Evolutionary conservation across 2,797 vertebrate species (phyloP), one percentile per base, ranked within the genome.

Genomic region (Myotis daubentonii): DNA sequence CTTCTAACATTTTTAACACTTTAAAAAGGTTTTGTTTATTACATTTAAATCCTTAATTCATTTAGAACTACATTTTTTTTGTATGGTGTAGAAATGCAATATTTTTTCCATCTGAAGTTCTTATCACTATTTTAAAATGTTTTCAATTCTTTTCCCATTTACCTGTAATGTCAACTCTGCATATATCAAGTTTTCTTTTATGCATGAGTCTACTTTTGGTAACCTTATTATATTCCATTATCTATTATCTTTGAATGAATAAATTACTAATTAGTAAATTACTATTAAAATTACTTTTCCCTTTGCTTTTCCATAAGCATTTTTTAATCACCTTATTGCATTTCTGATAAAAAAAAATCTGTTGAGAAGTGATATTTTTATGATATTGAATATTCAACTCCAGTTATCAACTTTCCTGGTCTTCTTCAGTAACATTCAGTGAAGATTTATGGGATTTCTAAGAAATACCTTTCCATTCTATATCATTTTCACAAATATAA

Each of bases 311-410:
- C 22, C 13, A 36, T 41, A 74, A 79, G 47, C 4, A 92, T 55
- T 89, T 82, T 57, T 55, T 41, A 91, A 53, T 60, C 38, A 30
- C 19, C 2, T 68, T 90, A 44, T 72, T 4, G 65, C 55, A 80
- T 75, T 93, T 75, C 41, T 76, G 23, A 25, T 44, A n/a, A 89
- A 47, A 51, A 80, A 80, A 79, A 44, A 33, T 36, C 23, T 55
- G 17, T 57, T 79, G 30, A 70, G 30, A 85, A 85, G 15, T 87
- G 33, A 44, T 89, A 84, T 87, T 94, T 89, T 90, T 92, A 93
- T 86, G 53, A 55, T 51, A 28, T 41, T 87, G 70, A 91, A 51
- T 57, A 88, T 76, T 88, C 33, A 72, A 55, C 13, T 60, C 25
- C 16, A 57, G 28, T 5, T 75, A 47, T 8, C 23, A 20, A 22